Evolutionary conservation across 2,888 invertebrate species (phyloP).

Genomic region (Bembecia ichneumoniformis): DNA sequence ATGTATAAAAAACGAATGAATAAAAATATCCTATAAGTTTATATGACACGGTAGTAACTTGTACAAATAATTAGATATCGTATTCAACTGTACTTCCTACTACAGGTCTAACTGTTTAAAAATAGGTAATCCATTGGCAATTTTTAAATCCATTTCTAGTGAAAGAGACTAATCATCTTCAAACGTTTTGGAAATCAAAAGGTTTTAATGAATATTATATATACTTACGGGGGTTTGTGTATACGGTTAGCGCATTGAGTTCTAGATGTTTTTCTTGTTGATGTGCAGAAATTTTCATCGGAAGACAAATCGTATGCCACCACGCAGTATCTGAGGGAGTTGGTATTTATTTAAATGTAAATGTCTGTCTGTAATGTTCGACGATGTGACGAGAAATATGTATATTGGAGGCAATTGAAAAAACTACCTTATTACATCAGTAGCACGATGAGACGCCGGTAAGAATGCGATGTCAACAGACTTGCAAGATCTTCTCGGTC

Average conservation of each 20-base stretch:
- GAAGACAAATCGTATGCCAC: slow-evolving; percentile 33
- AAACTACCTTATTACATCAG: slow-evolving; percentile 48
- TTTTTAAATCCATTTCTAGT: too few species aligned
- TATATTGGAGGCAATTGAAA: neutral
- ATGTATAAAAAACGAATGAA: too few species aligned
- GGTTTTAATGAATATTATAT: neutral
- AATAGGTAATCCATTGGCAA: too few species aligned
- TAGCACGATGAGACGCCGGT: slow-evolving; percentile 51
- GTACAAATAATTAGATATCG: too few species aligned
- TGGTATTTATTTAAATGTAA: neutral
- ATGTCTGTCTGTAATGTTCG: neutral
- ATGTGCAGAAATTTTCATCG: slow-evolving; percentile 33
- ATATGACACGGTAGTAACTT: too few species aligned
- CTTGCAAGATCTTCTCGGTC: slow-evolving; percentile 47
- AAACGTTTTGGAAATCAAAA: too few species aligned
- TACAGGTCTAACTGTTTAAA: too few species aligned
- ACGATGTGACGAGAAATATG: neutral
- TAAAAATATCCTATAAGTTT: too few species aligned
- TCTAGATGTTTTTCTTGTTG: slow-evolving; percentile 25
- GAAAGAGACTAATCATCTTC: too few species aligned
- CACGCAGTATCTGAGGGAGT: slow-evolving; percentile 45
- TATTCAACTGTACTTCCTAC: too few species aligned
- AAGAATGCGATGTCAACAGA: slow-evolving; percentile 55
- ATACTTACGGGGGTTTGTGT: slow-evolving; percentile 44
- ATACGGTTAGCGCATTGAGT: slow-evolving; percentile 39